Percentiles rank a stretch among this genome's conserved stretches.
These are phyloP conservation scores for Bombus huntii DNA, from an alignment of 1,140 invertebrate species.

Conservation along the genomic window DNA sequence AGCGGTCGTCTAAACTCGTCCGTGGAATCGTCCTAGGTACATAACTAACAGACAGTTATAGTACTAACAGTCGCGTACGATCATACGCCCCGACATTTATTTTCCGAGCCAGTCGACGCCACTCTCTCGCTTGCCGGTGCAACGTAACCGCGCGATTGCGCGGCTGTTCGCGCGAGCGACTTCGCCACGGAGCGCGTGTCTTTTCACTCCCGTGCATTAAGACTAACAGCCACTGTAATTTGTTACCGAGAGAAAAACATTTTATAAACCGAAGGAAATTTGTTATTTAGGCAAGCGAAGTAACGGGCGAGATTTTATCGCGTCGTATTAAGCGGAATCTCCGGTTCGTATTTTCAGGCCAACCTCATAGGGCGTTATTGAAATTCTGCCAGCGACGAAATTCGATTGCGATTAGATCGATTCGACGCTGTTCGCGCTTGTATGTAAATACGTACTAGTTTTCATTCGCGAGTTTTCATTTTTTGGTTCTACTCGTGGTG, in stretches of 20 bases:
- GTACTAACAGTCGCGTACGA: conserved; percentile 1
- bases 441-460: neutral
- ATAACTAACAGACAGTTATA: neutral
- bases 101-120: conserved; percentile 2
- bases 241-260: neutral
- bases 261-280: neutral
- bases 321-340: conserved; percentile 6
- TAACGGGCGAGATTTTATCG: neutral
- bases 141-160: neutral
- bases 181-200: neutral
- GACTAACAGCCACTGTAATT: neutral
- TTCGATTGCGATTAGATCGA: conserved; percentile 27
- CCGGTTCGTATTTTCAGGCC: neutral
- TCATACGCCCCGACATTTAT: conserved; percentile 16
- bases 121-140: neutral
- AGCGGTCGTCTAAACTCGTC: too few relatives aligned
- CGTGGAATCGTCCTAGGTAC: neutral
- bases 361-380: neutral
- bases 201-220: neutral
- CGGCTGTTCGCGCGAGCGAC: too few relatives aligned
- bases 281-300: conserved; percentile 18
- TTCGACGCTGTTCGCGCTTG: neutral
- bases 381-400: conserved; percentile 20
- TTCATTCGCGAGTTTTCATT: neutral
- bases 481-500: neutral